A percentile compares a stretch with the other conserved stretches of the same genome.
Evolutionary conservation across 2,113 vertebrate species (phyloP).

Genomic region (Peromyscus californicus): DNA sequence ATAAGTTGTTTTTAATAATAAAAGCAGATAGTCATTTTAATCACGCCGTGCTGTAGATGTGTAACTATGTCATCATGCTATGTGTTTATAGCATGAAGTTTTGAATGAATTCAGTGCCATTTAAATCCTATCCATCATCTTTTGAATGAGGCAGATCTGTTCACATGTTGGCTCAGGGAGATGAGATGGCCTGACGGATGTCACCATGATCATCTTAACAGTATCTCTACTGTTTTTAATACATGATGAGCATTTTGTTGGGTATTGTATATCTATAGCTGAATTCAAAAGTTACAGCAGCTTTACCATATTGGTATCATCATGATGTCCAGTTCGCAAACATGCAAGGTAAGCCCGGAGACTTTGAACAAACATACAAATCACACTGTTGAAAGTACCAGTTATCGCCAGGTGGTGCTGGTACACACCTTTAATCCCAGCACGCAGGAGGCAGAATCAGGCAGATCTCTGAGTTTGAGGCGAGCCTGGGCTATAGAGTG

Average conservation of each 20-base stretch:
- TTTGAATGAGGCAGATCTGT: background rate
- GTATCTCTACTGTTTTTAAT: background rate
- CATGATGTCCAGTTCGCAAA: conserved; percentile 15
- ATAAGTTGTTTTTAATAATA: background rate
- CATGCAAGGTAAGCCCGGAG: background rate
- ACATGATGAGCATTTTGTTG: background rate
- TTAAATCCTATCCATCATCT: background rate
- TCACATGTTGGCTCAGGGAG: background rate
- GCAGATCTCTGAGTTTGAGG: no score
- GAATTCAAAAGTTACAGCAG: background rate
- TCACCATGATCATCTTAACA: background rate
- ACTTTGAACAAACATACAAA: background rate
- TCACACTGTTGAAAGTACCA: background rate
- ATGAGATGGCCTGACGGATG: background rate
- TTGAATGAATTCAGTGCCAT: background rate
- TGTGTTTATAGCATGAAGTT: background rate
- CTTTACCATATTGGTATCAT: background rate
- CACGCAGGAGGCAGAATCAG: no score
- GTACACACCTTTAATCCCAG: no score
- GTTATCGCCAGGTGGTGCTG: background rate
- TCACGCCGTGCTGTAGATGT: background rate
- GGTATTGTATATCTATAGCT: background rate
- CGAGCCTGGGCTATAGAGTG: no score
- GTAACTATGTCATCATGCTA: background rate
- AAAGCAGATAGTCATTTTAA: background rate